Base-by-base conservation (phyloP, 1,140 invertebrate species). In the Diorhabda sublineata region DNA sequence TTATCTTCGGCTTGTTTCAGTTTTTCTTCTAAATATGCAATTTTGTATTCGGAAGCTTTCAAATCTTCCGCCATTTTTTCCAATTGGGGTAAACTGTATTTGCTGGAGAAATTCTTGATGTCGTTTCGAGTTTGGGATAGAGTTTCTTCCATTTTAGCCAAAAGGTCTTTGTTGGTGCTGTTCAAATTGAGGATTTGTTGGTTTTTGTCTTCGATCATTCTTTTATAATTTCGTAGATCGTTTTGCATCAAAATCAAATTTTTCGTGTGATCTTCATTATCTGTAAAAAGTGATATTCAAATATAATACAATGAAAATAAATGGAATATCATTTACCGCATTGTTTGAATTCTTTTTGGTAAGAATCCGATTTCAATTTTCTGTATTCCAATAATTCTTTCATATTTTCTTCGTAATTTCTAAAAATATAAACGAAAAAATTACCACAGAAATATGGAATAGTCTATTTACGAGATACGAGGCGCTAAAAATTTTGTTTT, bases 121-220 rank as follows among this genome's bases (percentile, higher is more conserved):
- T 77, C 75, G 47, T 67, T 75, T 64, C 74, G 56, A 52, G 74
- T 77, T 71, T 76, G 71, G 52, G 66, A 63, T 57, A 77, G 64
- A 71, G 75, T 74, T 69, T 75, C 70, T 71, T 77, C 75, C 59
- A 77, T 75, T 70, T 76, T 76, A 52, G 76, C 74, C 45, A 74
- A 64, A 26, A 75, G 60, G 62, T 77, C 73, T 52, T 66, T 72
- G 61, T 77, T 77, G 41, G 70, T 73, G 26, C 67, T 66, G 57
- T 73, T 71, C 26, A 77, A 44, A 52, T 52, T 69, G 9, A 69
- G 44, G 42, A 77, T 74, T 72, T 76, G 71, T 47, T 73, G 71
- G 58, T 74, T 69, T 66, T 72, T 75, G 52, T 77, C 76, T 26
- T 75, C 71, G 43, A 77, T 64, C 44, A 64, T 66, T 63, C 65